Conservation (phyloP, 2,888 invertebrate species). For the Sinelater perroti region DNA sequence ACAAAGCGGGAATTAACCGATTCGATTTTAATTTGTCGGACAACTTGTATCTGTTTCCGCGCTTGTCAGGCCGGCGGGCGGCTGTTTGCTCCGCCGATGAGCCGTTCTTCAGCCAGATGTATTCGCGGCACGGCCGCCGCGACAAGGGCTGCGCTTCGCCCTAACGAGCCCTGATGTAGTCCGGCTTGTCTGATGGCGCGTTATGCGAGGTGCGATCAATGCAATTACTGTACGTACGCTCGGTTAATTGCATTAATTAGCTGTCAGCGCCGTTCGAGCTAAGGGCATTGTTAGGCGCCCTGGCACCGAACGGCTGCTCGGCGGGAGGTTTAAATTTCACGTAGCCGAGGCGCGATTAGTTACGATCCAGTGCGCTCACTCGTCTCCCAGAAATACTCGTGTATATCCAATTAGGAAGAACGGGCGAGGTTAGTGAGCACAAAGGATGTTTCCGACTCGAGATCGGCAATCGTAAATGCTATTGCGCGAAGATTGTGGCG, state of each 20-base stretch:
- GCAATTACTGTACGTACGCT: conserved; percentile 1
- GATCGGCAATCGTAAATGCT: too few species aligned
- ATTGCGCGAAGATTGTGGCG: too few species aligned
- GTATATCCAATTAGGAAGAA: too few species aligned
- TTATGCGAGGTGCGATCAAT: conserved; percentile 17
- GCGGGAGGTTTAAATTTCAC: conserved; percentile 6
- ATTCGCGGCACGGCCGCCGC: conserved; percentile 22
- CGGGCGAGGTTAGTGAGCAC: too few species aligned
- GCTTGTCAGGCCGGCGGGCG: background rate
- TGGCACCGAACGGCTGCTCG: background rate
- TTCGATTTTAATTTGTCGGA: conserved; percentile 5
- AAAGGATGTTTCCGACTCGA: too few species aligned
- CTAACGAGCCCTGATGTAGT: conserved; percentile 33
- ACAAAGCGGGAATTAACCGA: conserved; percentile 5
- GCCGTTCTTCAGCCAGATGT: conserved; percentile 27
- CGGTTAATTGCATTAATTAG: conserved; percentile 22
- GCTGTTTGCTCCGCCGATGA: conserved; percentile 17
- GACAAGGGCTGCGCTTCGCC: conserved; percentile 31
- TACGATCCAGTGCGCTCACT: too few species aligned
- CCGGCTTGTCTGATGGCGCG: background rate
- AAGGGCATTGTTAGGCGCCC: background rate
- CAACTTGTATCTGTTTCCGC: conserved; percentile 2
- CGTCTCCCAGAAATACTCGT: too few species aligned
- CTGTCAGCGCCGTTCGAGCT: background rate
- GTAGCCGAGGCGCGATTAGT: conserved; percentile 10